Percentiles rank a stretch among this genome's conserved stretches.
Conservation (phyloP, 2,113 vertebrate genomes). For the Macquaria australasica region DNA sequence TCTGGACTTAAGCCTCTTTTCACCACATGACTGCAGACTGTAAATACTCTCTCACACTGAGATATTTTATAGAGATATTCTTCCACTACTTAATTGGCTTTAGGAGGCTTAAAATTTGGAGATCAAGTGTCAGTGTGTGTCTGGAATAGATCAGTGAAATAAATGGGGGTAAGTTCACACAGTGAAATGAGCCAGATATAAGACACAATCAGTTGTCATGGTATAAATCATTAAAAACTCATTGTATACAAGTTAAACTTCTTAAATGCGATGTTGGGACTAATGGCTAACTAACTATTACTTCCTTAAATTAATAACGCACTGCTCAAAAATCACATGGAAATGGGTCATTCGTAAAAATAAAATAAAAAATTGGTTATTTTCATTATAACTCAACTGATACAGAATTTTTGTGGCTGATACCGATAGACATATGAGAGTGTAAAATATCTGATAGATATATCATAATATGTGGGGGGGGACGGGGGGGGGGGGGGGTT, state of each 20-base stretch:
- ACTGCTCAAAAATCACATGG: background rate
- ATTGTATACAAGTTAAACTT: background rate
- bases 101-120: background rate
- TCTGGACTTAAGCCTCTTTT: constrained; percentile 17
- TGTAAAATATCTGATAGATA: background rate
- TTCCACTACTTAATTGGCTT: constrained; percentile 4
- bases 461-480: background rate
- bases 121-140: background rate
- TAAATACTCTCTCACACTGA: background rate
- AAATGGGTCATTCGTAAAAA: too few relatives aligned
- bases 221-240: background rate
- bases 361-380: too few relatives aligned
- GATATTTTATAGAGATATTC: constrained; percentile 5
- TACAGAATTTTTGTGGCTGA: background rate
- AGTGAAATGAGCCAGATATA: background rate
- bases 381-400: background rate
- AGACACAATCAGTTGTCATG: background rate
- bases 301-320: background rate
- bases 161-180: background rate
- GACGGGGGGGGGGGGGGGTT: too few relatives aligned
- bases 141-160: background rate
- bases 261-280: background rate
- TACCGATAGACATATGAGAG: too few relatives aligned
- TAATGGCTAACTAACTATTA: background rate
- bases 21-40: constrained; percentile 14